phyloP scores from a whole-genome alignment of 2,888 invertebrate species.

The Norana najaformis region DNA sequence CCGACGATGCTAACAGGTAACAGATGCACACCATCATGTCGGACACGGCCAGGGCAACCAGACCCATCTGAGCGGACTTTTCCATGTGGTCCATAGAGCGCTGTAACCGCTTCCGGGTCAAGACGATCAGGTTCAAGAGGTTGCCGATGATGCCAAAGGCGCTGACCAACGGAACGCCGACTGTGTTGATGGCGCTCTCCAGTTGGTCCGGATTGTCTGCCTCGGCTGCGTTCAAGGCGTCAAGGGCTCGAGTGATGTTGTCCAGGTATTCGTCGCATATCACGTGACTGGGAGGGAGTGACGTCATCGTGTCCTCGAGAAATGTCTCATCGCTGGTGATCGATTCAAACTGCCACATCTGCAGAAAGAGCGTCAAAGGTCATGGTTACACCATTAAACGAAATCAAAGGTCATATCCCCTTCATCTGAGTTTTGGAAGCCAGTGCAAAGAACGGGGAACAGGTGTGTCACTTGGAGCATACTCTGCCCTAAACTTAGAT shows the following conservation, averaged over 20 bases:
- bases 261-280: slow-evolving; percentile 10
- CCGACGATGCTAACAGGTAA: slow-evolving; percentile 67
- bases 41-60: slow-evolving; percentile 76
- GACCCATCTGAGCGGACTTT: slow-evolving; percentile 78
- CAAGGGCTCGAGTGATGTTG: background rate
- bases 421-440: too few relatives aligned
- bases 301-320: background rate
- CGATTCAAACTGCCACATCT: background rate
- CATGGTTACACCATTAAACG: background rate
- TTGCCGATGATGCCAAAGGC: slow-evolving; percentile 77
- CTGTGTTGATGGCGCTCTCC: slow-evolving; percentile 44
- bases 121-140: slow-evolving; percentile 76
- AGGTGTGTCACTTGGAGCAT: too few relatives aligned
- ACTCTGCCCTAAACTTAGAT: too few relatives aligned
- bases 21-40: slow-evolving; percentile 68
- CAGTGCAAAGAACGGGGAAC: too few relatives aligned
- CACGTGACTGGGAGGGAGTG: background rate
- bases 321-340: background rate
- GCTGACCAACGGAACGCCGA: slow-evolving; percentile 74
- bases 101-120: slow-evolving; percentile 67
- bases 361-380: background rate
- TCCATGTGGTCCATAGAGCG: slow-evolving; percentile 71
- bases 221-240: slow-evolving; percentile 3
- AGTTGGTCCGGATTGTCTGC: background rate
- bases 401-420: too few relatives aligned